Evolutionary conservation across 2,113 vertebrate species (phyloP).

Genomic region (Cepphus grylle): DNA sequence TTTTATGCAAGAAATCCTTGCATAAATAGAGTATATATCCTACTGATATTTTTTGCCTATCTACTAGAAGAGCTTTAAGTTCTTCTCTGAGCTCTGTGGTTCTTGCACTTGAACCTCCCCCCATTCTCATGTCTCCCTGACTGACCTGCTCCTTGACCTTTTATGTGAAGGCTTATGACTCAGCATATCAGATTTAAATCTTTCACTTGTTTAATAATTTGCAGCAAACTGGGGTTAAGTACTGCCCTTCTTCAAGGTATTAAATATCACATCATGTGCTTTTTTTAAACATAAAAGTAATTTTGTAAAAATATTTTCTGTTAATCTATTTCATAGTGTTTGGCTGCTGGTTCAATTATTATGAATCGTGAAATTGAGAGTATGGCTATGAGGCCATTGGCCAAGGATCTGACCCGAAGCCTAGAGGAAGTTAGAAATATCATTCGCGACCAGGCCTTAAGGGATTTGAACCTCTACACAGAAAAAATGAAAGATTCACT

Average conservation of each 20-base stretch:
- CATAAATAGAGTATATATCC: neutral
- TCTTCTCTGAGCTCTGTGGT: neutral
- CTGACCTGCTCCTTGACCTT: neutral
- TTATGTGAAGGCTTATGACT: neutral
- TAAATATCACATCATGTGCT: neutral
- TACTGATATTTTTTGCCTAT: neutral
- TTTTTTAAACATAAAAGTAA: neutral
- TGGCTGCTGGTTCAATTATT: constrained; percentile 97
- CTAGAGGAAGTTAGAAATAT: constrained; percentile 92
- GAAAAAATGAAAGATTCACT: constrained; percentile 92
- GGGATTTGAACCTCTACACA: constrained; percentile 92
- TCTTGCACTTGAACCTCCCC: neutral
- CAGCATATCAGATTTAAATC: neutral
- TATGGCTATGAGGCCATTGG: constrained; percentile 94
- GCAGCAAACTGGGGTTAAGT: neutral
- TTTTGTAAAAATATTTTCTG: neutral
- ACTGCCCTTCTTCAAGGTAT: neutral
- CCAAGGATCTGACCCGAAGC: constrained; percentile 93
- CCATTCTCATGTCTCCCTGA: neutral
- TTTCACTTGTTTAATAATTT: neutral
- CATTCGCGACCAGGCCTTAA: constrained; percentile 92
- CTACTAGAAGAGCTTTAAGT: neutral
- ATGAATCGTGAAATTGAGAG: constrained; percentile 99
- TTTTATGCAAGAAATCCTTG: neutral
- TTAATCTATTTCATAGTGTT: constrained; percentile 77